phyloP scores from a whole-genome alignment of 2,113 vertebrate species.

The Oncorhynchus keta region DNA sequence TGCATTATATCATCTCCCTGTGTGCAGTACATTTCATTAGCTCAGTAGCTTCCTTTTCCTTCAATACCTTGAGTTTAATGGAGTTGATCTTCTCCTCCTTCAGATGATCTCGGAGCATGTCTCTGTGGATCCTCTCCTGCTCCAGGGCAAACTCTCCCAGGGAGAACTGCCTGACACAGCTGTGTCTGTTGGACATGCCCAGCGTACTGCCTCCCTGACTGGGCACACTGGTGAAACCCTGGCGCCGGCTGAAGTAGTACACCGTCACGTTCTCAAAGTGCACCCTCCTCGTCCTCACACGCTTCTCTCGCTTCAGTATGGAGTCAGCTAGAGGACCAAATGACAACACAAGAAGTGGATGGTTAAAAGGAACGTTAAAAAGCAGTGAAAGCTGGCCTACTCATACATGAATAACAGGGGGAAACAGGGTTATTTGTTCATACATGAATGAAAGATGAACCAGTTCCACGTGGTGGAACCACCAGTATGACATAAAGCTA shows the following conservation, averaged over 20 bases:
- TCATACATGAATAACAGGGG: not conserved
- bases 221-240: constrained; percentile 98
- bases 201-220: constrained; percentile 96
- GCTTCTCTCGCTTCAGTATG: constrained; percentile 94
- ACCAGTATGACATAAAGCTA: not conserved
- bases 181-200: constrained; percentile 97
- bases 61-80: constrained; percentile 81
- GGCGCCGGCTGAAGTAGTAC: constrained; percentile 94
- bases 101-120: constrained; percentile 94
- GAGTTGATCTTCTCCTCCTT: constrained; percentile 96
- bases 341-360: not conserved
- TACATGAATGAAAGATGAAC: not conserved
- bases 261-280: constrained; percentile 97
- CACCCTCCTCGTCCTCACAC: constrained; percentile 91
- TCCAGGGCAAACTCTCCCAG: constrained; percentile 95
- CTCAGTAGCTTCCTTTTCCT: not conserved
- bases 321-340: constrained; percentile 80
- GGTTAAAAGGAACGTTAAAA: not conserved
- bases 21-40: no score
- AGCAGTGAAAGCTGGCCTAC: not conserved
- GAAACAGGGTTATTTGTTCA: not conserved
- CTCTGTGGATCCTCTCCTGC: constrained; percentile 91
- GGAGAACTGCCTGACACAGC: constrained; percentile 90
- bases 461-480: no score
- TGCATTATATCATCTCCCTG: no score